Evolutionary conservation across 2,113 vertebrate species (phyloP).

Genomic region (Tetrax tetrax): DNA sequence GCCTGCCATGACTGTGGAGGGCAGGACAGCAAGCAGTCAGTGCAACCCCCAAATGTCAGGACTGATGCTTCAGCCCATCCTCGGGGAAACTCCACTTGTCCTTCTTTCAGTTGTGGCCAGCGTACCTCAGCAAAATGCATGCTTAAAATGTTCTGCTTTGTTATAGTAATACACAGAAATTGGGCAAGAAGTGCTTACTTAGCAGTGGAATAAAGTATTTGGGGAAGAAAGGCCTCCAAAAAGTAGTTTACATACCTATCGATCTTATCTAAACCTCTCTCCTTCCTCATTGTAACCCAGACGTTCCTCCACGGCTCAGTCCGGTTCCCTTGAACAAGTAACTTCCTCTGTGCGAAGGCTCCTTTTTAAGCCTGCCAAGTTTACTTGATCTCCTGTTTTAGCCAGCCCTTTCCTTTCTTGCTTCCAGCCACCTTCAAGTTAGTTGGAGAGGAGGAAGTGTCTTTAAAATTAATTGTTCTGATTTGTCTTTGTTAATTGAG

Average conservation of each 20-base stretch:
- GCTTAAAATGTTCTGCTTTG: background rate
- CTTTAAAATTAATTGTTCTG: background rate
- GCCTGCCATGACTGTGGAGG: background rate
- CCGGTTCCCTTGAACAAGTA: background rate
- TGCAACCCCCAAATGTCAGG: background rate
- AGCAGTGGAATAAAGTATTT: background rate
- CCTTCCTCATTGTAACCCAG: background rate
- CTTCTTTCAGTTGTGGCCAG: background rate
- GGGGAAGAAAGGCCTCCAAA: background rate
- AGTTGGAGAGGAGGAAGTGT: background rate
- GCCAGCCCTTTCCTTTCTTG: background rate
- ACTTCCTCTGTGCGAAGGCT: background rate
- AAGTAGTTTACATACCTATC: background rate
- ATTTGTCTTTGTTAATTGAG: background rate
- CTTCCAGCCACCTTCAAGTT: background rate
- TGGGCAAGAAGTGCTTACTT: background rate
- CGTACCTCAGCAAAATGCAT: rapidly evolving
- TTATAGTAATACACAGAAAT: background rate
- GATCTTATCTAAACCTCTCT: background rate
- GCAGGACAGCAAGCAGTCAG: background rate
- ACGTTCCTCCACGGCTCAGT: background rate
- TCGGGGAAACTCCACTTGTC: background rate
- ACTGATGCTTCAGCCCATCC: background rate
- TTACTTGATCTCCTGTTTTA: background rate
- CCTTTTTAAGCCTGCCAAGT: background rate